Conservation (phyloP, 2,113 vertebrate genomes). For the Brachirus orientalis region DNA sequence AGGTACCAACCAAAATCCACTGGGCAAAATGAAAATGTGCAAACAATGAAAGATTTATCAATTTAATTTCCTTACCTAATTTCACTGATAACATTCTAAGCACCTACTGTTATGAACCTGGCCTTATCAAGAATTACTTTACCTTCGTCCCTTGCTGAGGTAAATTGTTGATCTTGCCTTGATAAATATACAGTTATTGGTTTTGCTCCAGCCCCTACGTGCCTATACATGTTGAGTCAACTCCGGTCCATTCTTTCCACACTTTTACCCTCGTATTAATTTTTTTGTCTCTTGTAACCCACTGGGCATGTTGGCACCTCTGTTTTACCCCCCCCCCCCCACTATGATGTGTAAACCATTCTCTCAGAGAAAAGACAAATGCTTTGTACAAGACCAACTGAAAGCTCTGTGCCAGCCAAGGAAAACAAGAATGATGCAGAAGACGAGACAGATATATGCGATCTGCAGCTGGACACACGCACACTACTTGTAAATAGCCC, state of each 20-base stretch:
- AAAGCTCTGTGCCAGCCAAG: constrained; percentile 72
- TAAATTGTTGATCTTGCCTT: constrained; percentile 64
- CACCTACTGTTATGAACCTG: constrained; percentile 51
- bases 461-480: constrained; percentile 70
- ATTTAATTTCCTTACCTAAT: constrained; percentile 31
- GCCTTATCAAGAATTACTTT: constrained; percentile 60
- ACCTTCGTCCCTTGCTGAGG: constrained; percentile 49
- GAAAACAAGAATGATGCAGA: constrained; percentile 54
- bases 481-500: constrained; percentile 79
- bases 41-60: constrained; percentile 30
- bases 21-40: constrained; percentile 59
- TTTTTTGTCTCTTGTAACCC: constrained; percentile 42
- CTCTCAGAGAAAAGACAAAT: constrained; percentile 70
- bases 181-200: constrained; percentile 59
- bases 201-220: constrained; percentile 65
- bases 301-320: constrained; percentile 79
- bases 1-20: constrained; percentile 80
- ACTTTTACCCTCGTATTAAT: constrained; percentile 27
- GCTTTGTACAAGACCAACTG: constrained; percentile 66
- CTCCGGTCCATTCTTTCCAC: constrained; percentile 20
- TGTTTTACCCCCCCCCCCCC: constrained; percentile 77
- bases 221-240: constrained; percentile 61
- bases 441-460: constrained; percentile 52
- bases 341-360: constrained; percentile 65
- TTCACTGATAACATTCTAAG: constrained; percentile 33